These are phyloP conservation scores for Phaethon lepturus DNA, from an alignment of 2,113 vertebrate species.

Conservation along the genomic window DNA sequence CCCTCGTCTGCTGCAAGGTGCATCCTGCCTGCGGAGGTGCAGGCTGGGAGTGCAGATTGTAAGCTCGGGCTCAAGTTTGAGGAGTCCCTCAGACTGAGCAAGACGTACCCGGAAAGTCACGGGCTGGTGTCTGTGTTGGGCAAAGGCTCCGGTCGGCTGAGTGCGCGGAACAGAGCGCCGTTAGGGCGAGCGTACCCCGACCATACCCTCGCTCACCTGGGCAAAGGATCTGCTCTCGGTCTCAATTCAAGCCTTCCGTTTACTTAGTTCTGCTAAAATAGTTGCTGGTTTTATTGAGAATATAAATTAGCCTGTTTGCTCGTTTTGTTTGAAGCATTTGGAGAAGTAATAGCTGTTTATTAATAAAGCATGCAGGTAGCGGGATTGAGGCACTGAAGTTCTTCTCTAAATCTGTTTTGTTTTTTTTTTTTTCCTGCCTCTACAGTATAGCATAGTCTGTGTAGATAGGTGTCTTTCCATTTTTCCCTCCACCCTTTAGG, in stretches of 20 bases:
- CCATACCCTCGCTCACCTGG: accelerated
- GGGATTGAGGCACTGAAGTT: not conserved
- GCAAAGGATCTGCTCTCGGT: not conserved
- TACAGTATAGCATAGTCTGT: accelerated
- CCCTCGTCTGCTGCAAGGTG: accelerated
- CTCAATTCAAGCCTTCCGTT: accelerated
- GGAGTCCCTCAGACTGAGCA: not conserved
- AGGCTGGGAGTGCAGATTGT: too few species aligned
- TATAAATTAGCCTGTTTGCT: not conserved
- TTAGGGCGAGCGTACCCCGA: accelerated
- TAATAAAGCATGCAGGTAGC: not conserved
- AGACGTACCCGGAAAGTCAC: accelerated
- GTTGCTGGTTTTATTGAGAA: not conserved
- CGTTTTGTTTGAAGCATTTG: not conserved
- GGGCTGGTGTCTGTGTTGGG: not conserved
- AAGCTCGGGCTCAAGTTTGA: not conserved
- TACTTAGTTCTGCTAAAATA: not conserved
- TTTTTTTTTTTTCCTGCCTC: too few species aligned
- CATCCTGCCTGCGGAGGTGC: accelerated
- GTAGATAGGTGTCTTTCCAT: not conserved
- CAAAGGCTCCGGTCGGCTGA: accelerated
- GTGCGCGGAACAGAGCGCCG: accelerated
- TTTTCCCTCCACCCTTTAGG: not conserved
- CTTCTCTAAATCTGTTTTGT: not conserved
- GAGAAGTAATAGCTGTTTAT: not conserved